Evolutionary conservation across 2,888 invertebrate genomes (phyloP), one percentile per base, ranked within the genome.

Genomic region (Tiliacea aurago): DNA sequence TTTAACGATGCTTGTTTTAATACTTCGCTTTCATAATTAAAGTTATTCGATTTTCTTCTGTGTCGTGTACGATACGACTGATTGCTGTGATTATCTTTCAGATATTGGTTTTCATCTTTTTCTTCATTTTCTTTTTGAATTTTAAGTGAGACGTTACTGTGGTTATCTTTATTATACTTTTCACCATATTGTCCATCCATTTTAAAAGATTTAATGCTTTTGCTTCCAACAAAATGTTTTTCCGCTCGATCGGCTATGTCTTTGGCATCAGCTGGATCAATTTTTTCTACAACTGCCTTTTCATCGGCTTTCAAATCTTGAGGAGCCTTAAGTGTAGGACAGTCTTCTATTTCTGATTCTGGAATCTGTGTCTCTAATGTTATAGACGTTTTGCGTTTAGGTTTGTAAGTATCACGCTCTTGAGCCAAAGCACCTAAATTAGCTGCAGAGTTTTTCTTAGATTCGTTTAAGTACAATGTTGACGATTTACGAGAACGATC

Each of bases 21-120:
- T 20, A 97, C 96, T 88, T 97, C 97, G 80, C 95, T 97, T 89
- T 97, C 97, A 41, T 96, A 95, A 86, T 97, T 97, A 78, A 97
- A 97, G 81, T 97, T 96, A 83, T 97, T 97, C 0, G 97, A 96
- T 85, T 96, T 96, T 76, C 92, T 89, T 81, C 95, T 92, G 69
- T 93, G 82, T 77, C 88, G 92, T 37, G 92, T 93, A 33, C 93
- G 91, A 78, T 88, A 88, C 1, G 95, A 95, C 70, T 95, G 95
- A 87, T 95, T 95, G 73, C 96, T 96, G 68, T 94, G 95, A 82
- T 94, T 96, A 80, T 96, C 95, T 91, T 92, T 95, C 49, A 95
- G 88, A 85, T 95, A 95, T 84, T 96, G 93, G 59, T 89, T 94
- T 76, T 96, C 96, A 13, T 96, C 96, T 53, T 80, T 85, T 70